Base-by-base conservation (phyloP, 2,888 invertebrate genomes). In the Tridacna gigas region DNA sequence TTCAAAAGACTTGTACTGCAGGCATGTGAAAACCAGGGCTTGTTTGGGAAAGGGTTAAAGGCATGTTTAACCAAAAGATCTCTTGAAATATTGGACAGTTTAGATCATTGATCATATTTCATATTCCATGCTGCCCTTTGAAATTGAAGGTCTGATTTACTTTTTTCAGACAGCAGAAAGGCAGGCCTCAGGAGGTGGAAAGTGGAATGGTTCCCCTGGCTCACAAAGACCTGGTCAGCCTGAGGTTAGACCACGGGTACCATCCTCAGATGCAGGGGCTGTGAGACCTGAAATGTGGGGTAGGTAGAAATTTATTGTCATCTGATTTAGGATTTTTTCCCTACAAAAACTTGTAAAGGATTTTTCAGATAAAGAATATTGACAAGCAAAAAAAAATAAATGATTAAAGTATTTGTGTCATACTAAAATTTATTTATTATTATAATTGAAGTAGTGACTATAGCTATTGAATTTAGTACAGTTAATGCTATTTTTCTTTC, bases 91-190 rank as follows among this genome's bases (percentile, higher is more conserved):
- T n/a, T n/a, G n/a, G 51, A 51, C 11, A 51, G 15, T 51, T 13
- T 51, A 51, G 51, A 13, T 51, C 11, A 51, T 51, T 51, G 15
- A n/a, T n/a, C n/a, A n/a, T n/a, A n/a, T n/a, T n/a, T n/a, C 11
- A 51, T 51, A 51, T 51, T 51, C 15, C 51, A 51, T 13, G 11
- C 11, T 51, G 51, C 15, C 12, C 51, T 51, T 51, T 51, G 51
- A 11, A 51, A 56, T 9, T 56, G 3, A 20, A 56, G 15, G 3
- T 56, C 20, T 11, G 9, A 7, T 5, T 26, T 45, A 67, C 45
- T 48, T 28, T 5, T 66, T 65, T 20, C 71, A 90, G 90, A 87
- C 86, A 66, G 84, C 87, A 73, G 90, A 90, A 28, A 82, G 88
- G 25, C 82, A 71, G 51, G 60, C 79, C n/a, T 74, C 81, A 18